phyloP scores from a whole-genome alignment of 2,113 vertebrate species.

The Neoarius graeffei region DNA sequence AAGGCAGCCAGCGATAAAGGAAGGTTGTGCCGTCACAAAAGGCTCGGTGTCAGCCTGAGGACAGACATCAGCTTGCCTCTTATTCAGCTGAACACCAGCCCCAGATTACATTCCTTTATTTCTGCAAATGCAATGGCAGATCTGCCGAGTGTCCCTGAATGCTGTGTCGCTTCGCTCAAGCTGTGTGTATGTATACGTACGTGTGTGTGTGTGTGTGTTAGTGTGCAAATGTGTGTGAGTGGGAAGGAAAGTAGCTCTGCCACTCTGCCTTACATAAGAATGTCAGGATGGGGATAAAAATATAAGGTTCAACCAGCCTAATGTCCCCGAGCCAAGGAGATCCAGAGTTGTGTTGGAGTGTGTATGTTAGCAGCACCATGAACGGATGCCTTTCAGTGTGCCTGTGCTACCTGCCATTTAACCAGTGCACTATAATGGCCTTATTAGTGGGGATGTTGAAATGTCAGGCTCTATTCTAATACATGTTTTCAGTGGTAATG shows the following conservation, averaged over 20 bases:
- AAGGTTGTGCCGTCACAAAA: constrained; percentile 30
- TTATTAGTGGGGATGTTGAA: constrained; percentile 54
- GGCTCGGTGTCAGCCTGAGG: constrained; percentile 47
- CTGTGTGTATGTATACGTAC: constrained; percentile 11
- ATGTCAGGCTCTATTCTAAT: constrained; percentile 57
- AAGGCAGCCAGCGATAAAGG: constrained; percentile 33
- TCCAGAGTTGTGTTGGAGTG: constrained; percentile 39
- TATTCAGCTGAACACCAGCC: constrained; percentile 48
- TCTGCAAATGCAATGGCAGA: constrained; percentile 46
- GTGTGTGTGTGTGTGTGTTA: constrained; percentile 15
- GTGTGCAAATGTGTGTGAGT: constrained; percentile 20
- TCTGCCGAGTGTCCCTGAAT: constrained; percentile 43
- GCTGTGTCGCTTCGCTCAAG: constrained; percentile 32
- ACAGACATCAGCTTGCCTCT: constrained; percentile 47
- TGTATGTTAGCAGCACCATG: constrained; percentile 27
- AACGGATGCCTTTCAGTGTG: constrained; percentile 35
- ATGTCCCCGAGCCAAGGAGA: constrained; percentile 51
- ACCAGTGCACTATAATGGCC: constrained; percentile 49
- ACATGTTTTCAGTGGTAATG: constrained; percentile 53
- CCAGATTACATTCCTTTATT: constrained; percentile 49
- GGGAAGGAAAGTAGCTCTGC: constrained; percentile 48
- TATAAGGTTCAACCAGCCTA: constrained; percentile 53
- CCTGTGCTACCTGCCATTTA: constrained; percentile 54
- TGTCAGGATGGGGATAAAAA: constrained; percentile 57
- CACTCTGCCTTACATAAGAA: constrained; percentile 58